These are phyloP conservation scores for Epicauta chinensis DNA, from an alignment of 1,140 invertebrate species.

Conservation along the genomic window DNA sequence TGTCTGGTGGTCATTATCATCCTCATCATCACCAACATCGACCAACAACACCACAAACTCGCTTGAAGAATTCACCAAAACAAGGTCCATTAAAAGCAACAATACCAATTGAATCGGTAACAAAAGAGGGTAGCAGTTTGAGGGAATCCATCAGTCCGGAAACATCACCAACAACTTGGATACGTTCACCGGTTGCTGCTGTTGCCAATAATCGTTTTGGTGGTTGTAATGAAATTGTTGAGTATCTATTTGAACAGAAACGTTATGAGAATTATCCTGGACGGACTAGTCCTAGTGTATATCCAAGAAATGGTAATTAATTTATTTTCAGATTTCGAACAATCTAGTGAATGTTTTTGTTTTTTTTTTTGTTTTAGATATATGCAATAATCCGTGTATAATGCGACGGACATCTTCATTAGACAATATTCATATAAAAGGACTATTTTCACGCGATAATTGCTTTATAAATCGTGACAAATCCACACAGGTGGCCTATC, in stretches of 20 bases:
- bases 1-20: too few species aligned
- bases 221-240: too few species aligned
- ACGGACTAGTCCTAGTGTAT: slow-evolving; percentile 49
- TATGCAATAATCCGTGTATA: slow-evolving; percentile 41
- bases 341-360: too few species aligned
- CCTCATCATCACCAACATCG: neutral
- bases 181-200: slow-evolving; percentile 51
- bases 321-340: too few species aligned
- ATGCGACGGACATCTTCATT: slow-evolving; percentile 68
- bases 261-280: neutral
- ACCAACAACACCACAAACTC: neutral
- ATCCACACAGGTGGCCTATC: slow-evolving; percentile 58
- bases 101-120: slow-evolving; percentile 60
- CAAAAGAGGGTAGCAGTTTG: slow-evolving; percentile 53
- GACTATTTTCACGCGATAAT: slow-evolving; percentile 64
- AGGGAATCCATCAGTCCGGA: slow-evolving; percentile 59
- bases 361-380: too few species aligned
- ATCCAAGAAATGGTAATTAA: too few species aligned
- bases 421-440: slow-evolving; percentile 67
- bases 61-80: slow-evolving; percentile 37
- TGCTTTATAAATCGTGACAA: slow-evolving; percentile 62
- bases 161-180: slow-evolving; percentile 55
- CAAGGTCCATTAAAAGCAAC: slow-evolving; percentile 66
- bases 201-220: too few species aligned
- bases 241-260: too few species aligned